A percentile compares a stretch with the other conserved stretches of the same genome.
Conservation (phyloP, 2,113 vertebrate species). For the Hassar affinis region DNA sequence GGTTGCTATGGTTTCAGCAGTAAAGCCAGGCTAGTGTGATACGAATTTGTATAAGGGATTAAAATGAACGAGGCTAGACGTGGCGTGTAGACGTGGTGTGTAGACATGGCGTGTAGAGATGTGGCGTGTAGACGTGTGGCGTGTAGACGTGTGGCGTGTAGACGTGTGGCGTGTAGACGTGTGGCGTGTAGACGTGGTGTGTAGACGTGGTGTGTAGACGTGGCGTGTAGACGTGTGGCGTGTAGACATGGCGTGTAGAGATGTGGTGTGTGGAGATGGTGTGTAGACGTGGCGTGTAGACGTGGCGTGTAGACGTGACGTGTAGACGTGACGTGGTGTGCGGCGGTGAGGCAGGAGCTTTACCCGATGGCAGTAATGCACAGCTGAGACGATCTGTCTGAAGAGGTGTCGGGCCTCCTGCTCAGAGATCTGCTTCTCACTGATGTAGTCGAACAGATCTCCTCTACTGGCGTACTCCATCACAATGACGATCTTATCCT, state of each 20-base stretch:
- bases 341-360: neutral
- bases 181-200: too few species aligned
- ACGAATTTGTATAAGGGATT: neutral
- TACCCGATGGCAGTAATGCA: conserved; percentile 93
- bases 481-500: conserved; percentile 95
- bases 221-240: too few species aligned
- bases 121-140: too few species aligned
- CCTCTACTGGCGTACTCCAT: conserved; percentile 96
- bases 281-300: too few species aligned
- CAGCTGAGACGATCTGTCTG: conserved; percentile 90
- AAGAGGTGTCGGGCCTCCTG: conserved; percentile 87
- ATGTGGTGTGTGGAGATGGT: too few species aligned
- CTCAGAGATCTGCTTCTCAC: conserved; percentile 81
- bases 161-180: too few species aligned
- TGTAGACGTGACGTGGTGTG: too few species aligned
- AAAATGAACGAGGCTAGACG: neutral
- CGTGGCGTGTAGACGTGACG: too few species aligned
- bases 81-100: neutral
- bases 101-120: too few species aligned
- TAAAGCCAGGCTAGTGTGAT: neutral
- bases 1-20: neutral
- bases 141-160: too few species aligned
- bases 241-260: too few species aligned
- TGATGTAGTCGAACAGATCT: conserved; percentile 92
- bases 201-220: too few species aligned